Evolutionary conservation across 53 echinoderm and acorn worm genomes (phyloP).

Genomic region (Glandiceps talaboti): DNA sequence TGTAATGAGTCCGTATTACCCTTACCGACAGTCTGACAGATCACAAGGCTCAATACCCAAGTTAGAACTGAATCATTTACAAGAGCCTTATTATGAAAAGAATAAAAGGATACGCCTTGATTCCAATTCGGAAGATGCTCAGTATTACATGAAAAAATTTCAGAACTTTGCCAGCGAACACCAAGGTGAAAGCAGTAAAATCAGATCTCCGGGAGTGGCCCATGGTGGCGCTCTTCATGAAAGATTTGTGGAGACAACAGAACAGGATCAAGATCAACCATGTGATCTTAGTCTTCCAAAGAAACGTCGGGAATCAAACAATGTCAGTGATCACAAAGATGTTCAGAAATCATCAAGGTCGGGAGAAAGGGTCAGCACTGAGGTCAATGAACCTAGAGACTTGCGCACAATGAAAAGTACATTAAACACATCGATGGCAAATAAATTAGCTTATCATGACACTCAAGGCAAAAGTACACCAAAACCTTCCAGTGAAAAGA

Average conservation of each 20-base stretch:
- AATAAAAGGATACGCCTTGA: background rate
- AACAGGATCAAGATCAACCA: conserved; percentile 92
- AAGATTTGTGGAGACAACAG: conserved; percentile 7
- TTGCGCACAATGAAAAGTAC: background rate
- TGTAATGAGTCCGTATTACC: background rate
- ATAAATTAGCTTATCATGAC: background rate
- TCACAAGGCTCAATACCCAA: background rate
- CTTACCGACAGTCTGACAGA: background rate
- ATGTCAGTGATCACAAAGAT: background rate
- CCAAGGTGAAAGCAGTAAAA: conserved; percentile 23
- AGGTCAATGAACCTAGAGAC: conserved; percentile 16
- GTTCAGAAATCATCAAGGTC: conserved; percentile 1
- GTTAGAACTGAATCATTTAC: background rate
- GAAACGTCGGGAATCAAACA: conserved; percentile 31
- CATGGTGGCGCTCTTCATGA: background rate
- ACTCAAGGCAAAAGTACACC: background rate
- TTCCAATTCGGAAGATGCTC: background rate
- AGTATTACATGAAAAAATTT: background rate
- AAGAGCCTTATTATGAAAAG: background rate
- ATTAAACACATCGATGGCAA: background rate
- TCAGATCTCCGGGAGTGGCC: background rate
- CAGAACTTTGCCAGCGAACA: conserved; percentile 19
- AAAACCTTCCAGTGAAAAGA: conserved; percentile 41
- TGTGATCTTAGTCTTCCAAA: conserved; percentile 90
- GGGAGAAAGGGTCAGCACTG: conserved; percentile 4